Base-by-base conservation (phyloP, 2,888 invertebrate species). In the Lacanobia wlatinum region DNA sequence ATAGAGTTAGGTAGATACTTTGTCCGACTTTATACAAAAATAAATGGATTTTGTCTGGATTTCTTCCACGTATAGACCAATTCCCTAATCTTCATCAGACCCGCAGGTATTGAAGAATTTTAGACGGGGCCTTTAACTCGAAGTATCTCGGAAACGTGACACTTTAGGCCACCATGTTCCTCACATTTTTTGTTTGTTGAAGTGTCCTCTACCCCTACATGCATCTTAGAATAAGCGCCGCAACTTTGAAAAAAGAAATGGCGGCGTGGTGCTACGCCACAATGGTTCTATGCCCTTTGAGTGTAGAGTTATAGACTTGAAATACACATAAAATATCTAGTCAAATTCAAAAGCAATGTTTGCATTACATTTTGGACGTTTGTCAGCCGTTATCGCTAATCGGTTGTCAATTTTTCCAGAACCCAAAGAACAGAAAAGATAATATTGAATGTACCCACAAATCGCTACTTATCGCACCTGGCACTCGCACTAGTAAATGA, bases 401-500 rank as follows among this genome's bases (percentile, higher is more conserved):
- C 18, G 21, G 2, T 18, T 52, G 10, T 21, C 21, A 21, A 52
- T 21, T n/a, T 58, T 1, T n/a, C 34, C 12, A 38, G 10, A 38
- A 6, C n/a, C 56, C 7, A 43, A 7, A 55, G 1, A 1, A 2
- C 28, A 2, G 6, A 9, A 28, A 28, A 28, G 4, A 62, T 48
- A n/a, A 50, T 9, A 4, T 38, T 18, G 23, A 64, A 40, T n/a
- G 3, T 18, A 6, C 16, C 55, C 9, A 21, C n/a, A 50, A 61
- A 70, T 70, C 73, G 64, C 84, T 79, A 59, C 40, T 21, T 28
- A 74, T 38, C 46, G 64, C 55, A 69, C 82, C 73, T 59, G 34
- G 23, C n/a, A 23, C 46, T 14, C 60, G 23, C 59, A 67, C 62
- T 70, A 82, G 85, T 84, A 86, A 89, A 89, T 87, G 90, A 87